Base-by-base conservation (phyloP, 2,113 vertebrate species). In the Ifrita kowaldi region DNA sequence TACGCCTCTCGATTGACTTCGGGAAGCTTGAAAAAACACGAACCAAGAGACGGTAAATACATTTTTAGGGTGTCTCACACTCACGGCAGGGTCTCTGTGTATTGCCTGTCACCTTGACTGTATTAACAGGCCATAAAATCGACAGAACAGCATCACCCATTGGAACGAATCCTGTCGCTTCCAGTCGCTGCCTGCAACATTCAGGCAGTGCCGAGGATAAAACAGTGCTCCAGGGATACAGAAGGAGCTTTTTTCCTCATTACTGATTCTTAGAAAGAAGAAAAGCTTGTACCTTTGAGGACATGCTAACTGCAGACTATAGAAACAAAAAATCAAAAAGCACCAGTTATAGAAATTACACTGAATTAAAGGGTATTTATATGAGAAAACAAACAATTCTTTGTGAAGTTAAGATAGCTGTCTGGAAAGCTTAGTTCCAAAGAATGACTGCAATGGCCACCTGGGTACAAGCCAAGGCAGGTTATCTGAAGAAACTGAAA, bases 401-500 rank as follows among this genome's bases (percentile, higher is more conserved):
- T 64, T 46, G 16, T 39, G 68, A 49, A 89, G 71, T 33, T 44
- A 80, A 63, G 56, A n/a, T 0, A 35, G 37, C 4, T 62, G 22
- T 10, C 41, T 46, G 41, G 17, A 21, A 84, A 82, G 53, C 55
- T 39, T 10, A 46, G 12, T 13, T 67, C 35, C 47, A 37, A 42
- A 9, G 28, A 74, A 18, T 3, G 10, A 41, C 42, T 37, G 26
- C 60, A 78, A 6, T 2, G 30, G 16, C 30, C 16, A 3, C 17
- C 6, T 11, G 49, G 11, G 30, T 19, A 33, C 4, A 13, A n/a
- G 26, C 73, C 60, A 90, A 24, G 32, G 13, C 13, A 55, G 59
- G 28, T 82, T 7, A 18, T 1, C 1, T 1, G 26, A 71, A 76
- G 23, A 30, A 53, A 46, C 0, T 10, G 4, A 27, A 13, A 16